Evolutionary conservation across 2,888 invertebrate genomes (phyloP).

Genomic region (Malachius bipustulatus): DNA sequence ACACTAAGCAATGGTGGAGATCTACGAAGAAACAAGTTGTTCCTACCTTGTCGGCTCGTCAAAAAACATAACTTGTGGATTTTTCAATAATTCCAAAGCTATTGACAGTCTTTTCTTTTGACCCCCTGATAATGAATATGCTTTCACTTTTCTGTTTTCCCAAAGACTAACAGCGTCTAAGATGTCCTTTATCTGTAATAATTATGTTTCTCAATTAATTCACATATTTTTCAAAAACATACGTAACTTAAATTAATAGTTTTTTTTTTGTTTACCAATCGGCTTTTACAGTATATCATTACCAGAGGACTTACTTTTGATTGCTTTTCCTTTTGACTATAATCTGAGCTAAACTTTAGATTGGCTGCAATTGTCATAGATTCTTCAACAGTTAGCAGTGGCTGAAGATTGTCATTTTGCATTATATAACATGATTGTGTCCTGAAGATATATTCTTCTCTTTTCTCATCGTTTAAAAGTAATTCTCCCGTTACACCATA

Average conservation of each 20-base stretch:
- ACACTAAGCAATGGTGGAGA: no score
- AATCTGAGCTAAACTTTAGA: slow-evolving; percentile 63
- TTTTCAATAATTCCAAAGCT: slow-evolving; percentile 80
- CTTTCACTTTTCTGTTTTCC: slow-evolving; percentile 52
- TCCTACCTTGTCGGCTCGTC: slow-evolving; percentile 88
- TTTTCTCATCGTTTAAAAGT: slow-evolving; percentile 55
- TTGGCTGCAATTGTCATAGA: slow-evolving; percentile 78
- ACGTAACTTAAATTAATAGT: no score
- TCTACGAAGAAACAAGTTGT: neutral
- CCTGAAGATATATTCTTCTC: slow-evolving; percentile 56
- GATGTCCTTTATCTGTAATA: slow-evolving; percentile 63
- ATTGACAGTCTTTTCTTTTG: slow-evolving; percentile 83
- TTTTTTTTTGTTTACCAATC: no score
- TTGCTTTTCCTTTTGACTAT: slow-evolving; percentile 49
- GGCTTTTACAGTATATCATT: no score
- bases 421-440: slow-evolving; percentile 80
- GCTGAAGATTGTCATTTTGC: slow-evolving; percentile 74
- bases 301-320: slow-evolving; percentile 55
- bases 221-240: no score
- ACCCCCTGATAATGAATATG: slow-evolving; percentile 71
- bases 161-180: slow-evolving; percentile 63
- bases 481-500: slow-evolving; percentile 52
- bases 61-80: slow-evolving; percentile 85
- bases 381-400: slow-evolving; percentile 73
- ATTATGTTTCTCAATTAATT: no score